Conservation (phyloP, 2,797 vertebrate species). For the Pangasius krempfi region DNA sequence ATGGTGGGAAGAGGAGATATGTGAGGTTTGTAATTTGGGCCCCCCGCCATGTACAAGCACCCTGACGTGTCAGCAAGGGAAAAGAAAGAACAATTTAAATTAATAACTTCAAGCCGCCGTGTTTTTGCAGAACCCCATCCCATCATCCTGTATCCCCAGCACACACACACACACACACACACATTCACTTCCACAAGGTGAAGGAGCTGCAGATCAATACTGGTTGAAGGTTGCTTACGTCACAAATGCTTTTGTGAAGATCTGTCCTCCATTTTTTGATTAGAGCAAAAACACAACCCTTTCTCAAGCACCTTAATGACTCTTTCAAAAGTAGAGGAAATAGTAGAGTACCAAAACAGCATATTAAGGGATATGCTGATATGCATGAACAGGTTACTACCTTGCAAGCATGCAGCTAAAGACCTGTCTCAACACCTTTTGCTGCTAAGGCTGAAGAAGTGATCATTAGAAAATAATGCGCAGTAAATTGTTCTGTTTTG, state of each 20-base stretch:
- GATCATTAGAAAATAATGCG: slow-evolving; percentile 62
- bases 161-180: slow-evolving; percentile 17
- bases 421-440: background rate
- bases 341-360: background rate
- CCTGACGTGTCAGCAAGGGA: slow-evolving; percentile 51
- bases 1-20: slow-evolving; percentile 44
- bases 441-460: background rate
- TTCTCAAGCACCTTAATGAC: background rate
- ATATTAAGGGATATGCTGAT: slow-evolving; percentile 1
- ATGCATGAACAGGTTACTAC: background rate
- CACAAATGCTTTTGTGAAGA: slow-evolving; percentile 20
- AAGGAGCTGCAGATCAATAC: slow-evolving; percentile 16
- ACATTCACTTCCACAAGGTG: slow-evolving; percentile 4
- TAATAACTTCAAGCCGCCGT: slow-evolving; percentile 51
- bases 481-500: slow-evolving; percentile 68
- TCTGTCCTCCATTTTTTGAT: background rate
- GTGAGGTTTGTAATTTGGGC: slow-evolving; percentile 55
- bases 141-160: slow-evolving; percentile 23
- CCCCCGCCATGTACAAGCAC: slow-evolving; percentile 52
- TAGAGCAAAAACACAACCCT: background rate
- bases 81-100: slow-evolving; percentile 60
- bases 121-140: slow-evolving; percentile 46
- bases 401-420: background rate
- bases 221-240: slow-evolving; percentile 32
- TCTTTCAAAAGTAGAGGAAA: background rate